Evolutionary conservation across 2,113 vertebrate species (phyloP).

Genomic region (Mixornis gularis): DNA sequence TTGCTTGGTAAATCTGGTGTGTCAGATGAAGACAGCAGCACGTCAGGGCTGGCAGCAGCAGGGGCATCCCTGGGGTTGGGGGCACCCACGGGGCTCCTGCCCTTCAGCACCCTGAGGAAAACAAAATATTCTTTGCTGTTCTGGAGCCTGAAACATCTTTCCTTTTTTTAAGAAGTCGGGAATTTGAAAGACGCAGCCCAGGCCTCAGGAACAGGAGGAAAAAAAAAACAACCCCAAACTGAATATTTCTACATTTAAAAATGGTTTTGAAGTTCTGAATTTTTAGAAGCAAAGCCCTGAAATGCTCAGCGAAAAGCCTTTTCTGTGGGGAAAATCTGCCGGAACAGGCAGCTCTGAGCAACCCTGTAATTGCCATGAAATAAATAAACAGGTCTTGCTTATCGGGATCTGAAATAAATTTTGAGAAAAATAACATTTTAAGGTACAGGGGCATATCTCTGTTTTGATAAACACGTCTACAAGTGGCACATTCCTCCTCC

Average conservation of each 20-base stretch:
- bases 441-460: slow-evolving; percentile 4
- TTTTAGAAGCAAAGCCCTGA: neutral
- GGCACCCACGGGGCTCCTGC: neutral
- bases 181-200: neutral
- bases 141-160: neutral
- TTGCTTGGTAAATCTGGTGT: neutral
- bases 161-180: neutral
- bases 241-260: slow-evolving; percentile 11
- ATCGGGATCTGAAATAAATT: slow-evolving; percentile 1
- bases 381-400: slow-evolving; percentile 34
- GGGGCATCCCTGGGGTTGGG: neutral
- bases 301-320: neutral
- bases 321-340: neutral
- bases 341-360: neutral
- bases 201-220: neutral
- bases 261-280: neutral
- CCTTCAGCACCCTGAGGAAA: neutral
- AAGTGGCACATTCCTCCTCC: slow-evolving; percentile 30
- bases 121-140: neutral
- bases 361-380: neutral
- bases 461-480: slow-evolving; percentile 30
- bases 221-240: neutral
- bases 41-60: neutral
- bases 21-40: neutral
- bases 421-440: slow-evolving; percentile 20